Evolutionary conservation across 53 echinoderm and acorn worm species (phyloP).

Genomic region (Holothuria leucospilota): DNA sequence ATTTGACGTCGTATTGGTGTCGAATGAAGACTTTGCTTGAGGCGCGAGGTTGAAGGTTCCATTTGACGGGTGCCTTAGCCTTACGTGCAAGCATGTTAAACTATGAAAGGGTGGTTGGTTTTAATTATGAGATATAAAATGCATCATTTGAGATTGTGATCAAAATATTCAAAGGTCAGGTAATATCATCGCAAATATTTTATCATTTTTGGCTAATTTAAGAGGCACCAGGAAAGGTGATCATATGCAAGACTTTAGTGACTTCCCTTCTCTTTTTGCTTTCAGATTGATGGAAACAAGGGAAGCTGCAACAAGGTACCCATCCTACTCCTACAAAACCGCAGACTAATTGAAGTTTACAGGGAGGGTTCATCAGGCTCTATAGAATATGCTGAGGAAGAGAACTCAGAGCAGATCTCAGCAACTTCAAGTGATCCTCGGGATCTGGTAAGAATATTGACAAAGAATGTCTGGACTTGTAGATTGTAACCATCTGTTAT

Average conservation of each 20-base stretch:
- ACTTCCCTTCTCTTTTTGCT: background rate
- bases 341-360: constrained; percentile 8
- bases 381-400: constrained; percentile 3
- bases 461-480: background rate
- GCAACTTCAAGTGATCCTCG: constrained; percentile 16
- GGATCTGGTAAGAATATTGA: constrained; percentile 43
- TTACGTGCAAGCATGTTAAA: too few relatives aligned
- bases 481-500: background rate
- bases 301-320: constrained; percentile 4
- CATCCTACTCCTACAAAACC: background rate
- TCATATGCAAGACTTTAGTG: background rate
- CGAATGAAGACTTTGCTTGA: too few relatives aligned
- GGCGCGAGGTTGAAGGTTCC: too few relatives aligned
- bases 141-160: too few relatives aligned
- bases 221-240: too few relatives aligned
- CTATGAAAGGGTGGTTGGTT: too few relatives aligned
- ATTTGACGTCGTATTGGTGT: too few relatives aligned
- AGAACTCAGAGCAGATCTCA: background rate
- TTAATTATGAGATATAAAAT: too few relatives aligned
- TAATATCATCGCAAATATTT: too few relatives aligned
- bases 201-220: too few relatives aligned
- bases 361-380: background rate
- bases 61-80: too few relatives aligned
- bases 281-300: background rate
- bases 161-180: too few relatives aligned